Base-by-base conservation (phyloP, 2,888 invertebrate species). In the Ennomos erosarius region DNA sequence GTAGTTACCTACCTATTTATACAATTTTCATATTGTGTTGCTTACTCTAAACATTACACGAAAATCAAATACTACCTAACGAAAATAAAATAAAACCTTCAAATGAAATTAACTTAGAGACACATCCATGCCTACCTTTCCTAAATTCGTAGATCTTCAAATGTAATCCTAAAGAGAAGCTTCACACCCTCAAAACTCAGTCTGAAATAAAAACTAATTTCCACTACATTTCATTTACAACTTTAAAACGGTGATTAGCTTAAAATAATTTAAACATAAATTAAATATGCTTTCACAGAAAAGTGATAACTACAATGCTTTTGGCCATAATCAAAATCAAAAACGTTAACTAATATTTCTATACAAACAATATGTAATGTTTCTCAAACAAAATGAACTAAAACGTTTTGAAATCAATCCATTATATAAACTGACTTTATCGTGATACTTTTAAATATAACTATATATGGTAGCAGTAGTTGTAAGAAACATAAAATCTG, bases 311-410 rank as follows among this genome's bases (percentile, higher is more conserved):
- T 49, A 50, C 68, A n/a, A 55, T 61, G 67, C 42, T 46, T 65
- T 60, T 66, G 65, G 65, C 67, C 66, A 67, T 63, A 67, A 65
- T 54, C 44, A 50, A 62, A 64, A 51, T 37, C 35, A 50, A 48
- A 64, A 52, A 64, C 58, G 61, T 38, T 47, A 59, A 59, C 26
- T 49, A 50, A 58, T 47, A 43, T 40, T 50, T 43, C 44, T 51
- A 53, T 46, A 54, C 33, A 45, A 45, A 38, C 11, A n/a, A 46
- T 46, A 53, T 35, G 39, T 53, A 36, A 60, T 55, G 51, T 61
- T 65, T 60, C 45, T 36, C 58, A 68, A 67, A 69, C 48, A 56
- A 65, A 68, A 69, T 76, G 76, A 78, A 74, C 69, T 51, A 51
- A 69, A 68, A 64, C n/a, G 61, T 66, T 64, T 62, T 52, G 35